Base-by-base conservation (phyloP, 2,797 vertebrate genomes). In the Cuniculus paca region DNA sequence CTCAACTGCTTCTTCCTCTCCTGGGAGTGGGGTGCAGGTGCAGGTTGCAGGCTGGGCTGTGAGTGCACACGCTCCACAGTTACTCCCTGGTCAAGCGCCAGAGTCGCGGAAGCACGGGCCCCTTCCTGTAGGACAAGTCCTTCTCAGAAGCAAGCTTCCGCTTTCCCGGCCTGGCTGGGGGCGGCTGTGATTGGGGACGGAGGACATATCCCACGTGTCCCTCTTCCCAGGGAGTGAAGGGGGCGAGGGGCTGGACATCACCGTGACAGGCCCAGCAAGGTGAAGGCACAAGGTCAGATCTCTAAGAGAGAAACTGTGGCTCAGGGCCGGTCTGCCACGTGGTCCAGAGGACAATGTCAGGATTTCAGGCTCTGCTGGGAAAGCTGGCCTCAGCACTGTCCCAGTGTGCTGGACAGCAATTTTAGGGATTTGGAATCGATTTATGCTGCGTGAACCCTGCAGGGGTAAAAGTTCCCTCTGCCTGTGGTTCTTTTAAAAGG, bases 141-240 rank as follows among this genome's bases (percentile, higher is more conserved):
- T 85, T 91, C 93, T 87, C 24, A 82, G 90, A 78, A 94, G 48
- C 54, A 28, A 13, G 14, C 58, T 93, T 70, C 88, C 52, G 11
- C 82, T 92, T 83, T 80, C 89, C 2, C 50, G 84, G 34, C 79
- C 54, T 48, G 81, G 42, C 28, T 0, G n/a, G 0, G 13, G 12
- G 17, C 68, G 79, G 60, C 28, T 9, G 48, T 28, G 39, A 50
- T 14, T 28, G 22, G 34, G 28, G 39, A 14, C 22, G 5, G 34
- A 88, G 65, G 48, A 74, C 17, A 80, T 26, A 52, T 42, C 12
- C 60, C 42, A 74, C 42, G 63, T 65, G 14, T 34, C 39, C 50
- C 70, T 74, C 68, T 61, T 28, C 61, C 48, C 19, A 20, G 60
- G 77, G 39, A 52, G n/a, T 34, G 48, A 42, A 70, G 50, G 45